Evolutionary conservation across 2,797 vertebrate species (phyloP), one percentile per base, ranked within the genome.

Genomic region (Glossophaga mutica): DNA sequence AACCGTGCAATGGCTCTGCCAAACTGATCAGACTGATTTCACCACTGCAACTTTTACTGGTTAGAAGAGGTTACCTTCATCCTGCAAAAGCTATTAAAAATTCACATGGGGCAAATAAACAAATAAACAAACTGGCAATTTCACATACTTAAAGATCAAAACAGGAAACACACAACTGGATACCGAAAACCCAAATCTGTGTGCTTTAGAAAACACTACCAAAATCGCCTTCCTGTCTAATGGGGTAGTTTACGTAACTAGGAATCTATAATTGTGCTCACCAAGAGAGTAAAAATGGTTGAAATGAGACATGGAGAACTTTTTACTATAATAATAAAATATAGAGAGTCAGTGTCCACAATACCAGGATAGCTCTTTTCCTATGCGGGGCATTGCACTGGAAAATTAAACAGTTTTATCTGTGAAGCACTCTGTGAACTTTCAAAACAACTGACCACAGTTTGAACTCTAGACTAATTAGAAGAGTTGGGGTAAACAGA

Each of bases 21-120:
- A 62, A 95, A 73, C 86, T 6, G 48, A 90, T 21, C 52, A 68
- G 70, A 94, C 57, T 70, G 37, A 81, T 94, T 92, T 97, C 37
- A 46, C 50, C 71, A 29, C 10, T 10, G 44, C 26, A 52, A 37
- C 55, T 85, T 87, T 39, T 65, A 93, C 32, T 73, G 67, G 44
- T 90, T 71, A 26, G 0, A 29, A 81, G 70, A 89, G n/a, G 29
- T 65, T 79, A 57, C 44, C n/a, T 48, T 90, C 92, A 82, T 18
- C 74, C 57, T 22, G 29, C 42, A 29, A 92, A 95, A 95, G 86
- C 57, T 77, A 84, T 81, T 91, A 77, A 71, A 90, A 89, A 50
- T 85, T 39, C 70, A 74, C 73, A 65, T 29, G 55, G 62, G 81
- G 62, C n/a, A 95, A 92, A 77, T 81, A 71, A 84, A 88, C 37